Percentiles rank a stretch among this genome's conserved stretches.
These are phyloP conservation scores for Eulithis prunata DNA, from an alignment of 2,888 invertebrate genomes.

Conservation along the genomic window DNA sequence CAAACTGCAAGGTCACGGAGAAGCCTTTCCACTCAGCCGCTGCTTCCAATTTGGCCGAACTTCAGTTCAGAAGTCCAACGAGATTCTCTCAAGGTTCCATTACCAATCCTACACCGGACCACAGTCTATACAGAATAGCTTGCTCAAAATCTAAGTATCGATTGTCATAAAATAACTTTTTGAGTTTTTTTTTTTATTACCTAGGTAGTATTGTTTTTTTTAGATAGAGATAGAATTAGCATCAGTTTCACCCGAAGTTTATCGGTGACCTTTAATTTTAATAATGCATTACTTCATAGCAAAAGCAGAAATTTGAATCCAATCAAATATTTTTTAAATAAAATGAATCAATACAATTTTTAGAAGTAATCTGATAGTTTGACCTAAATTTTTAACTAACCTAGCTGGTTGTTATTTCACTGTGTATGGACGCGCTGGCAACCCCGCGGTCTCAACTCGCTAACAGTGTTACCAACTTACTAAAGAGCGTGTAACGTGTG, in stretches of 20 bases:
- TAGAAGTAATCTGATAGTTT: neutral
- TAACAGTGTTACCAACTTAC: conserved; percentile 65
- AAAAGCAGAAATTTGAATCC: no score
- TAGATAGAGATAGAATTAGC: no score
- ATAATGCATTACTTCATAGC: neutral
- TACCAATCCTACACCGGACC: conserved; percentile 38
- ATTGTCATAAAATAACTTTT: no score
- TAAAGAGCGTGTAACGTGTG: conserved; percentile 67
- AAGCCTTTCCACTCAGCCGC: conserved; percentile 1
- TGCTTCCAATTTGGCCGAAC: conserved; percentile 39
- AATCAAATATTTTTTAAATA: no score
- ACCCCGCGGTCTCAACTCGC: conserved; percentile 49
- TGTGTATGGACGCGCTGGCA: conserved; percentile 27
- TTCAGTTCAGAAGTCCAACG: conserved; percentile 42
- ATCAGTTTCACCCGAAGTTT: no score
- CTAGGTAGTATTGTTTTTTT: no score
- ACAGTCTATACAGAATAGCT: conserved; percentile 12
- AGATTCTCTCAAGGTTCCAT: conserved; percentile 41
- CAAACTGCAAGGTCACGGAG: neutral
- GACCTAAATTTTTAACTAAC: neutral
- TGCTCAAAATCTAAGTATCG: neutral
- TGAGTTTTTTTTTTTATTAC: no score
- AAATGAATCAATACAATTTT: no score
- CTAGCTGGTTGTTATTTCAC: conserved; percentile 2
- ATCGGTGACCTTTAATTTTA: neutral